Percentiles rank a stretch among this genome's conserved stretches.
Evolutionary conservation across 2,888 invertebrate species (phyloP).

Genomic region (Drosophila mercatorum): DNA sequence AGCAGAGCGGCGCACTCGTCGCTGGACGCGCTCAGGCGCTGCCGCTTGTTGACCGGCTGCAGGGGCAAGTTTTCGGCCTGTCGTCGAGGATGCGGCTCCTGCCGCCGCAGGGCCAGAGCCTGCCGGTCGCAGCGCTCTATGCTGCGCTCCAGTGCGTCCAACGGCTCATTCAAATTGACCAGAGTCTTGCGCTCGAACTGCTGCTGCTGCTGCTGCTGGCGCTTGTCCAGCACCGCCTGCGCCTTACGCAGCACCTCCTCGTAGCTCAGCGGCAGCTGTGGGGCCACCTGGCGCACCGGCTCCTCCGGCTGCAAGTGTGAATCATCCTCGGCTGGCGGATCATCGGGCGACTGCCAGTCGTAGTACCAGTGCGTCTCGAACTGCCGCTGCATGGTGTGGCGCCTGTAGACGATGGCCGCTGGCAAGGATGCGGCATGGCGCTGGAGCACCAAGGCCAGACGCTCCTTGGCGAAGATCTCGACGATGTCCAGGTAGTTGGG

Average conservation of each 20-base stretch:
- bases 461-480: constrained; percentile 69
- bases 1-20: constrained; percentile 11
- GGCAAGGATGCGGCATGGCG: constrained; percentile 44
- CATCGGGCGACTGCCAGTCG: constrained; percentile 35
- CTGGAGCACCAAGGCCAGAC: constrained; percentile 50
- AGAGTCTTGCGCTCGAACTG: constrained; percentile 28
- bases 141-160: constrained; percentile 16
- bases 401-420: constrained; percentile 71
- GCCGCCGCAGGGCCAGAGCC: not conserved
- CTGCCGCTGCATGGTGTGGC: constrained; percentile 20
- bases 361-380: constrained; percentile 56
- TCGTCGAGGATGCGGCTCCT: not conserved
- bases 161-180: constrained; percentile 24
- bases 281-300: not conserved
- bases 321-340: not conserved
- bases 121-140: constrained; percentile 10
- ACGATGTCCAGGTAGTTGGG: constrained; percentile 77
- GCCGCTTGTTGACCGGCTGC: constrained; percentile 26
- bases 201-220: constrained; percentile 5
- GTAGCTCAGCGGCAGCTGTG: constrained; percentile 14
- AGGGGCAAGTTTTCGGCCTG: constrained; percentile 21
- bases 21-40: not conserved
- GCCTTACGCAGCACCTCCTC: constrained; percentile 45
- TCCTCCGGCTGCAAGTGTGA: not conserved
- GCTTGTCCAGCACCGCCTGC: constrained; percentile 30